These are phyloP conservation scores for Lophius americanus DNA, from an alignment of 2,797 vertebrate genomes.

Conservation along the genomic window DNA sequence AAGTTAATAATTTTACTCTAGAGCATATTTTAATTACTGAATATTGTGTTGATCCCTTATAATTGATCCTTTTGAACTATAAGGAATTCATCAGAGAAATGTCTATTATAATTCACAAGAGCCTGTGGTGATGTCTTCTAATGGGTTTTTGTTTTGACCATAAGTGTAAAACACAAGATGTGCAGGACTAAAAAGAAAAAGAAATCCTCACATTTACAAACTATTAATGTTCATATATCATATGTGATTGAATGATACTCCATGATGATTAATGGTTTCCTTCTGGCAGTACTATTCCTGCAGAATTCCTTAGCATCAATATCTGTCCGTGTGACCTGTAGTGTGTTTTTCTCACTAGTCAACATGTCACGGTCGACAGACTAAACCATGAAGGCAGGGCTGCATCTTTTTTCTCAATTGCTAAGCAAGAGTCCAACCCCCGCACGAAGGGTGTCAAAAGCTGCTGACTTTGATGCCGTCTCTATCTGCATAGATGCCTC, in stretches of 20 bases:
- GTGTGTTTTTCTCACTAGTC: constrained; percentile 11
- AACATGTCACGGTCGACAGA: constrained; percentile 29
- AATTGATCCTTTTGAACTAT: neutral
- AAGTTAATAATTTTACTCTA: neutral
- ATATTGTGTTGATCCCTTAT: neutral
- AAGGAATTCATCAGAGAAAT: neutral
- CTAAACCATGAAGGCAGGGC: constrained; percentile 24
- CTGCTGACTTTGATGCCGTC: constrained; percentile 62
- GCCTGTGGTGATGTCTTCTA: neutral
- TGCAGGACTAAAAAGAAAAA: neutral
- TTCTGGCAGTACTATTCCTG: neutral
- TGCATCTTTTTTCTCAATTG: constrained; percentile 36
- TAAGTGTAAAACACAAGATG: neutral
- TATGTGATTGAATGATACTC: neutral
- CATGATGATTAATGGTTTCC: too few relatives aligned
- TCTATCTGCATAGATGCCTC: constrained; percentile 68
- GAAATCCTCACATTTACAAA: neutral
- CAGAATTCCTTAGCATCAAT: neutral
- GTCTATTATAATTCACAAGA: neutral
- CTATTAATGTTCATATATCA: neutral
- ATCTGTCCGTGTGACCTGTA: constrained; percentile 9
- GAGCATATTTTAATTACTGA: neutral
- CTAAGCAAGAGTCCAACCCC: constrained; percentile 66
- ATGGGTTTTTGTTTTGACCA: neutral
- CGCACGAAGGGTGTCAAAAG: constrained; percentile 64